phyloP scores from a whole-genome alignment of 2,888 invertebrate species.

The Kryphioiulus occultus region DNA sequence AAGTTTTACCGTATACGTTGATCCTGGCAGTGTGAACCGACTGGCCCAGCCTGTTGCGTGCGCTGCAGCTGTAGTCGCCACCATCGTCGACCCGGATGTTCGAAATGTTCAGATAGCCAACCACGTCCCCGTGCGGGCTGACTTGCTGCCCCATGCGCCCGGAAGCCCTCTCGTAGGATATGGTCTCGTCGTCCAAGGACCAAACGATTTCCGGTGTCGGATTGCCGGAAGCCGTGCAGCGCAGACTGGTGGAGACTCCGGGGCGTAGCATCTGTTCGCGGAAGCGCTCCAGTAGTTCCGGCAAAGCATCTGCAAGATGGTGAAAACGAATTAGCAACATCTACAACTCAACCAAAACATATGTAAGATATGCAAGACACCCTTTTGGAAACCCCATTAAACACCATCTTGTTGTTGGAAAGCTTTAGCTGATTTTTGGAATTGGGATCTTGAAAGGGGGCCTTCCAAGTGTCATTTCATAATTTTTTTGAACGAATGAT shows the following conservation, averaged over 20 bases:
- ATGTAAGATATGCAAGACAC: background rate
- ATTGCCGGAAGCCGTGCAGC: conserved; percentile 46
- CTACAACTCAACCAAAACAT: background rate
- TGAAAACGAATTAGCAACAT: background rate
- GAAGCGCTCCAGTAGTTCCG: conserved; percentile 55
- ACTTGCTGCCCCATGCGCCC: background rate
- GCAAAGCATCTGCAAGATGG: conserved; percentile 58
- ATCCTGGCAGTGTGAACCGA: conserved; percentile 53
- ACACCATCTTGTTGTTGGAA: too few relatives aligned
- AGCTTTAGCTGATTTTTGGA: too few relatives aligned
- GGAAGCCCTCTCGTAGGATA: background rate
- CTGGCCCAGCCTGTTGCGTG: conserved; percentile 53
- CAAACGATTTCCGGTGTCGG: conserved; percentile 37
- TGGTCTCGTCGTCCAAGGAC: conserved; percentile 42
- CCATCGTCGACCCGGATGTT: conserved; percentile 56
- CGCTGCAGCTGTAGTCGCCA: conserved; percentile 53
- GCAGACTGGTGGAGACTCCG: conserved; percentile 12
- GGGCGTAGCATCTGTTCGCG: conserved; percentile 54
- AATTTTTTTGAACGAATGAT: too few relatives aligned
- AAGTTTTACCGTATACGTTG: conserved; percentile 53
- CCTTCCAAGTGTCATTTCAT: too few relatives aligned
- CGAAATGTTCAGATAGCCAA: conserved; percentile 57
- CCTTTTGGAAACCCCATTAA: too few relatives aligned
- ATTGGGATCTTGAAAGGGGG: too few relatives aligned
- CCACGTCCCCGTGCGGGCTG: conserved; percentile 57